phyloP scores from a whole-genome alignment of 2,888 invertebrate species.

The Isoperla grammatica region DNA sequence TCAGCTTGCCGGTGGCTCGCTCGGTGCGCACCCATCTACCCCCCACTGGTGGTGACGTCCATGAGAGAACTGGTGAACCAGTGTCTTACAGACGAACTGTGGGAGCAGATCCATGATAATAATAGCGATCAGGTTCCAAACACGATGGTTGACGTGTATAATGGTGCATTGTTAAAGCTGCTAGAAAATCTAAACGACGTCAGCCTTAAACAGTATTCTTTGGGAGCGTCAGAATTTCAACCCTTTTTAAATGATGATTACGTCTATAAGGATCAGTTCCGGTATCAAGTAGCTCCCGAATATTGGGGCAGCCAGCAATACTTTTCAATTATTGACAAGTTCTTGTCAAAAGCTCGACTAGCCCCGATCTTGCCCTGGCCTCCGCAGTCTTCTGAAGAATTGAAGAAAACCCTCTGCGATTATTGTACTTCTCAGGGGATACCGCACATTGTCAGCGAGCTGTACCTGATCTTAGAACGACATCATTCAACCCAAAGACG shows the following conservation, averaged over 20 bases:
- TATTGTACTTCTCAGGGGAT: neutral
- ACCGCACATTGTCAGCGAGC: neutral
- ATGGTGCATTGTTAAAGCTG: neutral
- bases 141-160: slow-evolving; percentile 6
- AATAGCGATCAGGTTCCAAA: slow-evolving; percentile 1
- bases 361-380: neutral
- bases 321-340: neutral
- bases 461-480: neutral
- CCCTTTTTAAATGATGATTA: neutral
- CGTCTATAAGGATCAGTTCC: neutral
- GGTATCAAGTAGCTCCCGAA: neutral
- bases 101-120: neutral
- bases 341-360: neutral
- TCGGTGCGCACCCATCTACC: neutral
- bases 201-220: neutral
- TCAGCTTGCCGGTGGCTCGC: neutral
- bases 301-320: neutral
- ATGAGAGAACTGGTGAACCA: neutral
- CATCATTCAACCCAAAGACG: neutral
- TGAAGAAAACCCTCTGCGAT: neutral
- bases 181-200: neutral
- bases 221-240: slow-evolving; percentile 6
- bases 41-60: neutral
- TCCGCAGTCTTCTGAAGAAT: neutral
- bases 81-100: neutral